phyloP scores from a whole-genome alignment of 1,140 invertebrate genomes.

The Anoplolepis gracilipes region DNA sequence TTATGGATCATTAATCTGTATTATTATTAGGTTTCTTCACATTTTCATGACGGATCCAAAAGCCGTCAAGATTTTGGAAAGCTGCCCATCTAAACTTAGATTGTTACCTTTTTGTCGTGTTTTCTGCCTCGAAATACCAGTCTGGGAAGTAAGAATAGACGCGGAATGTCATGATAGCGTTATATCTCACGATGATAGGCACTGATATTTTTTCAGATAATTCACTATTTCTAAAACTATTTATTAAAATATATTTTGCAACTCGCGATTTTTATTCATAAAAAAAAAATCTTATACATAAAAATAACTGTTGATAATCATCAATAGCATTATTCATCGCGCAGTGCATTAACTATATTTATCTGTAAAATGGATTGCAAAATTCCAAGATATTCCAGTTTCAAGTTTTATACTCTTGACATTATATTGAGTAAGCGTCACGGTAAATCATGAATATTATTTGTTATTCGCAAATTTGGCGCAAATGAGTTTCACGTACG shows the following conservation, averaged over 20 bases:
- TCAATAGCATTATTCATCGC: conserved; percentile 47
- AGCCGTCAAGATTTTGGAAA: conserved; percentile 67
- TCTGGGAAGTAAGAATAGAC: conserved; percentile 61
- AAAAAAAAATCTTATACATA: conserved; percentile 20
- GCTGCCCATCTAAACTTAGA: conserved; percentile 56
- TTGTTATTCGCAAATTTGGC: conserved; percentile 56
- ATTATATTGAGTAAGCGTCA: conserved; percentile 21
- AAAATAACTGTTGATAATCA: conserved; percentile 54
- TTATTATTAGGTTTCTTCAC: background rate
- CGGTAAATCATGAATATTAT: conserved; percentile 51
- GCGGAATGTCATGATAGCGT: background rate
- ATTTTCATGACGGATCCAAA: conserved; percentile 30
- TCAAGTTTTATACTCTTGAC: background rate
- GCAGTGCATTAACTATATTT: background rate
- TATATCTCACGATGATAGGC: background rate
- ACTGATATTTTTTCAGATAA: background rate
- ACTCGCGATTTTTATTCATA: background rate
- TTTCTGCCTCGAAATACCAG: conserved; percentile 54
- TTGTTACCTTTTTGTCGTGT: conserved; percentile 43
- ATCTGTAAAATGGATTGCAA: conserved; percentile 2
- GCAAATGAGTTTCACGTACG: background rate
- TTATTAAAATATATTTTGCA: conserved; percentile 37
- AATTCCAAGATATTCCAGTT: background rate
- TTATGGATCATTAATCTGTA: background rate
- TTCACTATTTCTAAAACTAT: background rate